A percentile compares a stretch with the other conserved stretches of the same genome.
Evolutionary conservation across 2,888 invertebrate genomes (phyloP).

Genomic region (Heliconius erato): DNA sequence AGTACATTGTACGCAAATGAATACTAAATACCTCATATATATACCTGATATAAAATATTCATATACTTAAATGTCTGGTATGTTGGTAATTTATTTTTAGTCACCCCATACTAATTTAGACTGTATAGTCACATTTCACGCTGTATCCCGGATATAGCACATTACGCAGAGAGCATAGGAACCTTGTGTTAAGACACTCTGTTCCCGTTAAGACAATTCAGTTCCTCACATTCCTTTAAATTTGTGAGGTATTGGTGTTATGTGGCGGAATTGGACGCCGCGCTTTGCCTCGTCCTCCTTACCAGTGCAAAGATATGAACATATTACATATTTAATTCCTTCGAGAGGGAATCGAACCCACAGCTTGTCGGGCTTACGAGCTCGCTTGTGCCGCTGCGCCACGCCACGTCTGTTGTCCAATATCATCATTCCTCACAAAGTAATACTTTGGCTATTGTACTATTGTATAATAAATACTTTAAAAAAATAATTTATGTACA

Average conservation of each 20-base stretch:
- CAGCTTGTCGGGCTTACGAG: not conserved
- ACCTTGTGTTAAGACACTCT: not conserved
- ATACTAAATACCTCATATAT: not conserved
- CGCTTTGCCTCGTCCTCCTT: not conserved
- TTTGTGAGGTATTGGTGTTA: not conserved
- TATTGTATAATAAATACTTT: not conserved
- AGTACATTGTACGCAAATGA: not conserved
- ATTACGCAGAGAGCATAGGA: not conserved
- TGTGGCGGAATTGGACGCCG: not conserved
- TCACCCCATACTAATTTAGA: no score
- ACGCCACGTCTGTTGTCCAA: no score
- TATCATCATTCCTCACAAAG: not conserved
- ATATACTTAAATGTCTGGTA: not conserved
- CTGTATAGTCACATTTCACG: no score
- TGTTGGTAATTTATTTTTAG: not conserved
- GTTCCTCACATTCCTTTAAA: not conserved
- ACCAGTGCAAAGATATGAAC: not conserved
- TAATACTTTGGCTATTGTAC: not conserved
- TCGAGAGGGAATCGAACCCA: not conserved
- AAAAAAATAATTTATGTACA: not conserved
- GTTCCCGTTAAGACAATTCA: not conserved
- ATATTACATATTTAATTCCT: not conserved
- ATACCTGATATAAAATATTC: not conserved
- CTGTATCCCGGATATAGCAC: not conserved
- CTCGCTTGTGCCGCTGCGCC: no score